Conservation (phyloP, 2,797 vertebrate species). For the Karalla daura region DNA sequence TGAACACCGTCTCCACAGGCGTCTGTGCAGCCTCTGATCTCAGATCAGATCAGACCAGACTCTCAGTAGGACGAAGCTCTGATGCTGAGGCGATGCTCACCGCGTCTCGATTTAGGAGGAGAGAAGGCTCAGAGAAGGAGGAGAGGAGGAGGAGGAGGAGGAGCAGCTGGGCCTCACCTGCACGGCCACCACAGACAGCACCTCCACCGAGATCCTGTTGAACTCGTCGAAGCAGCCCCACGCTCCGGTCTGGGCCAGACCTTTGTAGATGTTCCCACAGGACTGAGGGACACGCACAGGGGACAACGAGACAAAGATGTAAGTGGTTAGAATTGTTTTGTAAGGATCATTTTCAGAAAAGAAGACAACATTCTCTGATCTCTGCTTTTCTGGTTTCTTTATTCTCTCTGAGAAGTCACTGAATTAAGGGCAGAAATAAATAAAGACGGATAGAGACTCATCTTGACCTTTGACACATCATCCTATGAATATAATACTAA, state of each 20-base stretch:
- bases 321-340: no score
- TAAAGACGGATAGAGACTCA: no score
- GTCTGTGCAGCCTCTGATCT: conserved; percentile 16
- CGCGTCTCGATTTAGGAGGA: conserved; percentile 8
- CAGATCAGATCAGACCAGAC: conserved; percentile 58
- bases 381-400: no score
- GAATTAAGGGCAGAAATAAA: no score
- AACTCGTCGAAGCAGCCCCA: conserved; percentile 99
- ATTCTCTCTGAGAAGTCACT: no score
- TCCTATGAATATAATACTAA: no score
- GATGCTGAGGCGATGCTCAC: conserved; percentile 48
- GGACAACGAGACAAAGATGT: conserved; percentile 15
- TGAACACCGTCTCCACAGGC: conserved; percentile 6
- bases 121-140: no score
- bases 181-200: conserved; percentile 96
- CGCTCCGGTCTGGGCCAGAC: conserved; percentile 94
- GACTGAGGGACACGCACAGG: conserved; percentile 89
- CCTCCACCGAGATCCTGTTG: conserved; percentile 97
- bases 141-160: no score
- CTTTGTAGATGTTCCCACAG: conserved; percentile 98
- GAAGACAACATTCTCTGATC: no score
- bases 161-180: no score
- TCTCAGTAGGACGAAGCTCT: conserved; percentile 49
- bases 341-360: no score
- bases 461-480: no score